These are phyloP conservation scores for Dryadula phaetusa DNA, from an alignment of 2,888 invertebrate species.

Conservation along the genomic window DNA sequence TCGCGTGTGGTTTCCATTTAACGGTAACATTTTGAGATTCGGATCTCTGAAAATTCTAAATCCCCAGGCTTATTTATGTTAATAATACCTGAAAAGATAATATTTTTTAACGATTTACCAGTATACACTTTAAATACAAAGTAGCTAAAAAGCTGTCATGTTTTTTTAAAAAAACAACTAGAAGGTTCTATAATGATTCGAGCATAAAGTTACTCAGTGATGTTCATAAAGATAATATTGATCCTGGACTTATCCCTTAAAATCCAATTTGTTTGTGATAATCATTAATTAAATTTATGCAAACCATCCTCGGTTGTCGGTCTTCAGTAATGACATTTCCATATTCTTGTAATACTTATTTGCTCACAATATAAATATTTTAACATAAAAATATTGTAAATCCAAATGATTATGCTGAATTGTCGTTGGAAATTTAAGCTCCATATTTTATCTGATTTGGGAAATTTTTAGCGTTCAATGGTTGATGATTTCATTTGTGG, in stretches of 20 bases:
- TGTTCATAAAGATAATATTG: constrained; percentile 26
- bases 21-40: constrained; percentile 32
- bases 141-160: background rate
- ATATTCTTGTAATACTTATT: constrained; percentile 29
- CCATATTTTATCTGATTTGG: background rate
- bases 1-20: constrained; percentile 43
- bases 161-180: background rate
- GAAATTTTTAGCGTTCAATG: background rate
- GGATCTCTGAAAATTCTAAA: too few relatives aligned
- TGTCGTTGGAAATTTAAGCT: background rate
- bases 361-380: constrained; percentile 7
- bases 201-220: constrained; percentile 48
- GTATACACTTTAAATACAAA: constrained; percentile 57
- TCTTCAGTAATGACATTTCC: constrained; percentile 20
- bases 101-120: too few relatives aligned
- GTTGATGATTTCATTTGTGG: background rate
- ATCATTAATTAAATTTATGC: constrained; percentile 75
- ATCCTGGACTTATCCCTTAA: constrained; percentile 47
- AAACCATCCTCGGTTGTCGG: constrained; percentile 54
- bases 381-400: background rate
- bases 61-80: too few relatives aligned
- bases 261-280: constrained; percentile 61
- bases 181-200: background rate
- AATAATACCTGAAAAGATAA: too few relatives aligned
- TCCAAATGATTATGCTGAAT: constrained; percentile 6